Conservation (phyloP, 1,140 invertebrate genomes). For the Platorchestia sp. region DNA sequence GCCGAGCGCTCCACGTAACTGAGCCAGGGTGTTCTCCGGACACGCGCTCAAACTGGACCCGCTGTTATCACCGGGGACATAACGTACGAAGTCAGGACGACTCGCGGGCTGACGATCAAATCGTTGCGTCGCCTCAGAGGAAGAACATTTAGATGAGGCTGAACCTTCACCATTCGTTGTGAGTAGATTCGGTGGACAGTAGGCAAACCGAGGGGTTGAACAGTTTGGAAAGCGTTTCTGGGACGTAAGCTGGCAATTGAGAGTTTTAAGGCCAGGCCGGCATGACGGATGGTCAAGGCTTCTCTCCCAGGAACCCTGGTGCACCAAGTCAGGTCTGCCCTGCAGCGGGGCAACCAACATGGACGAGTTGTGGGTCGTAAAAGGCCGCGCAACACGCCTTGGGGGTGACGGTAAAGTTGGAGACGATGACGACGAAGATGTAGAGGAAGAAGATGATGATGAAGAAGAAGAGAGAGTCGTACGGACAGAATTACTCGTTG, state of each 20-base stretch:
- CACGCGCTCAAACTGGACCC: not conserved
- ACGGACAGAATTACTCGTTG: not conserved
- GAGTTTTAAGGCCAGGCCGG: not conserved
- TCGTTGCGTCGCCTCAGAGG: not conserved
- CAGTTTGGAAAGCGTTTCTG: not conserved
- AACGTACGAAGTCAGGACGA: not conserved
- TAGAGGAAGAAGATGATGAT: not conserved
- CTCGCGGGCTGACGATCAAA: not conserved
- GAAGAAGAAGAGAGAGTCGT: not conserved
- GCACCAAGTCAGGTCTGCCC: not conserved
- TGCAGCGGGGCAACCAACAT: not conserved
- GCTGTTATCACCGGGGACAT: not conserved
- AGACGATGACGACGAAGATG: constrained; percentile 43
- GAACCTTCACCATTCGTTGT: not conserved
- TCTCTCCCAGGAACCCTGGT: not conserved
- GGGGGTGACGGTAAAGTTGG: not conserved
- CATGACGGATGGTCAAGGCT: constrained; percentile 38
- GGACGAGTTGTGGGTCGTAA: constrained; percentile 33
- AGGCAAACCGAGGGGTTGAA: not conserved
- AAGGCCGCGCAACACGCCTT: not conserved
- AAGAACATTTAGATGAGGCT: not conserved
- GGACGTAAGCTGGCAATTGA: not conserved
- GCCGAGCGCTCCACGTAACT: not conserved
- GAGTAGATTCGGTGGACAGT: not conserved
- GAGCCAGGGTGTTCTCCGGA: not conserved